Evolutionary conservation across 1,140 invertebrate genomes (phyloP).

Genomic region (Drosophila paulistorum): DNA sequence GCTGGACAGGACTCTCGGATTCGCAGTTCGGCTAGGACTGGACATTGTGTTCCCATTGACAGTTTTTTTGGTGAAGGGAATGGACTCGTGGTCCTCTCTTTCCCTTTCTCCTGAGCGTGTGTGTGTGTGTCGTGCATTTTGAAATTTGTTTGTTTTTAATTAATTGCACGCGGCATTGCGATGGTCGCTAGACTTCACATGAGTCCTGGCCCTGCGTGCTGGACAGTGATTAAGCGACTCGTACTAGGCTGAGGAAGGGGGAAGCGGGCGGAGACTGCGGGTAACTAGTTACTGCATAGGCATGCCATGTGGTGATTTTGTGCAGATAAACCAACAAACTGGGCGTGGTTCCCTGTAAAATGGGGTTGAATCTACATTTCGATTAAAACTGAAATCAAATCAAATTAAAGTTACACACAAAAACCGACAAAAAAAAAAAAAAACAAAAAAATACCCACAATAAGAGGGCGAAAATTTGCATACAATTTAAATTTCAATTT

Average conservation of each 20-base stretch:
- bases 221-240: constrained; percentile 68
- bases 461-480: constrained; percentile 63
- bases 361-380: constrained; percentile 70
- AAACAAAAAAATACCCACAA: background rate
- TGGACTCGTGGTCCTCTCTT: background rate
- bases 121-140: constrained; percentile 67
- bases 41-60: constrained; percentile 73
- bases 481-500: constrained; percentile 82
- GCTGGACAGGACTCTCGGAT: constrained; percentile 11
- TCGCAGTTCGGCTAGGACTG: background rate
- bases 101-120: background rate
- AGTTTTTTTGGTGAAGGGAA: constrained; percentile 49
- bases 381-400: constrained; percentile 70
- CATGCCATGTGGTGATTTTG: constrained; percentile 67
- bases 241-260: constrained; percentile 11
- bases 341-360: constrained; percentile 66
- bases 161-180: constrained; percentile 80
- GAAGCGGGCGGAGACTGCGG: background rate
- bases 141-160: constrained; percentile 83
- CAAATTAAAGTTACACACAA: constrained; percentile 58
- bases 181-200: constrained; percentile 30
- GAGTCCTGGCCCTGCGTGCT: constrained; percentile 53
- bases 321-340: constrained; percentile 52
- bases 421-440: constrained; percentile 12
- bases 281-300: constrained; percentile 41